phyloP scores from a whole-genome alignment of 2,888 invertebrate genomes.

The Harmothoe impar region DNA sequence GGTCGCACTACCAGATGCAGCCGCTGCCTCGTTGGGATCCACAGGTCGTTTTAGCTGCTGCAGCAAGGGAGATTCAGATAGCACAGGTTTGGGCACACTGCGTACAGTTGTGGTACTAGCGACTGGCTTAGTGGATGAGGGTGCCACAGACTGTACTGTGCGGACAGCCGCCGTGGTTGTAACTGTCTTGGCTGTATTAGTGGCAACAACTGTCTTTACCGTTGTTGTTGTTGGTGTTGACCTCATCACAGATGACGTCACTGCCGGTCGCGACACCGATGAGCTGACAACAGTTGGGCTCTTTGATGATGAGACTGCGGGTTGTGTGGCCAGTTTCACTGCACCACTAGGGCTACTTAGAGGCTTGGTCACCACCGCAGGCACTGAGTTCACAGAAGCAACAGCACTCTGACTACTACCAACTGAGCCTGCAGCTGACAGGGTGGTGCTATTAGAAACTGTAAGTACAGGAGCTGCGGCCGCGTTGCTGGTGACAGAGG shows the following conservation, averaged over 20 bases:
- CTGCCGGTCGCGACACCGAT: not conserved
- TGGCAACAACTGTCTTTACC: slow-evolving; percentile 1
- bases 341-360: not conserved
- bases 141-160: slow-evolving; percentile 37
- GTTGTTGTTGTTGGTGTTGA: not conserved
- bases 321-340: not conserved
- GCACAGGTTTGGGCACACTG: slow-evolving; percentile 66
- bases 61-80: slow-evolving; percentile 61
- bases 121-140: not conserved
- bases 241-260: slow-evolving; percentile 6
- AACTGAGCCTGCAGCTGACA: slow-evolving; percentile 39
- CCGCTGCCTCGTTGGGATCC: not conserved
- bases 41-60: slow-evolving; percentile 67
- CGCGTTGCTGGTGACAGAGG: not conserved
- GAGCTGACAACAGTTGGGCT: not conserved
- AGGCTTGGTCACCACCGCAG: not conserved
- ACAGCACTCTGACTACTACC: slow-evolving; percentile 38
- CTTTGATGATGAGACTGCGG: not conserved
- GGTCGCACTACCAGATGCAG: not conserved
- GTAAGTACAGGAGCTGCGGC: slow-evolving; percentile 33
- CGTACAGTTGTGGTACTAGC: slow-evolving; percentile 28
- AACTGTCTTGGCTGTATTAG: not conserved
- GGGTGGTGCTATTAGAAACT: slow-evolving; percentile 5
- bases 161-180: not conserved
- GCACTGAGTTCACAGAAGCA: not conserved